These are phyloP conservation scores for Drosophila micromelanica DNA, from an alignment of 1,140 invertebrate species.

Conservation along the genomic window DNA sequence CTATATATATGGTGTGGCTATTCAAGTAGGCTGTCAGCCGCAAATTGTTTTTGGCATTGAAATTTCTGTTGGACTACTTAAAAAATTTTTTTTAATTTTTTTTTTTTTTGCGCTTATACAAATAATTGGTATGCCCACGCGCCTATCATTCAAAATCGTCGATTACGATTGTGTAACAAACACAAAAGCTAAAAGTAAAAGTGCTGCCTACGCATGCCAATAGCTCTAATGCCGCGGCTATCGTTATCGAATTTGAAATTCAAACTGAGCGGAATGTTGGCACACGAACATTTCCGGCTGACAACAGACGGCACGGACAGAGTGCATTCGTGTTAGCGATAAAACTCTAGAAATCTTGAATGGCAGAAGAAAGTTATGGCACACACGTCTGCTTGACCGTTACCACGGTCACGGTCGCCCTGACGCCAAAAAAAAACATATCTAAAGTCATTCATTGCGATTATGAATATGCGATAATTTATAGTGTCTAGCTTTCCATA, in stretches of 20 bases:
- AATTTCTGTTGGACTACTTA: constrained; percentile 10
- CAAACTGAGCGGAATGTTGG: neutral
- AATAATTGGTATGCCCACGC: constrained; percentile 26
- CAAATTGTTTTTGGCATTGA: constrained; percentile 28
- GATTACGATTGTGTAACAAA: constrained; percentile 44
- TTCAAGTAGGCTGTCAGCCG: constrained; percentile 1
- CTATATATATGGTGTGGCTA: neutral
- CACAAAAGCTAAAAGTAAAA: constrained; percentile 38
- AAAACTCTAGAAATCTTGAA: neutral
- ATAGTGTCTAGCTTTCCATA: constrained; percentile 10
- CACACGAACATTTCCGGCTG: neutral
- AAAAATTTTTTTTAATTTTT: neutral
- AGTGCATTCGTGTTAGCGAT: constrained; percentile 5
- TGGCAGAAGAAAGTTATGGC: constrained; percentile 23
- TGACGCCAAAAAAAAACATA: constrained; percentile 3
- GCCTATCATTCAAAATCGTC: constrained; percentile 44
- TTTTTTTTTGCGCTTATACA: constrained; percentile 8
- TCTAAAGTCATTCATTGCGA: constrained; percentile 3
- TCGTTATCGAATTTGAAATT: constrained; percentile 36
- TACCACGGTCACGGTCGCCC: constrained; percentile 9
- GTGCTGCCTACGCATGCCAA: constrained; percentile 31
- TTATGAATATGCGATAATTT: constrained; percentile 33
- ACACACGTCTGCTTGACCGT: constrained; percentile 18
- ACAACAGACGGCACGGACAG: neutral
- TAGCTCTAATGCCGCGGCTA: neutral